A percentile compares a stretch with the other conserved stretches of the same genome.
phyloP scores from a whole-genome alignment of 2,113 vertebrate species.

The Pachycephala philippinensis region DNA sequence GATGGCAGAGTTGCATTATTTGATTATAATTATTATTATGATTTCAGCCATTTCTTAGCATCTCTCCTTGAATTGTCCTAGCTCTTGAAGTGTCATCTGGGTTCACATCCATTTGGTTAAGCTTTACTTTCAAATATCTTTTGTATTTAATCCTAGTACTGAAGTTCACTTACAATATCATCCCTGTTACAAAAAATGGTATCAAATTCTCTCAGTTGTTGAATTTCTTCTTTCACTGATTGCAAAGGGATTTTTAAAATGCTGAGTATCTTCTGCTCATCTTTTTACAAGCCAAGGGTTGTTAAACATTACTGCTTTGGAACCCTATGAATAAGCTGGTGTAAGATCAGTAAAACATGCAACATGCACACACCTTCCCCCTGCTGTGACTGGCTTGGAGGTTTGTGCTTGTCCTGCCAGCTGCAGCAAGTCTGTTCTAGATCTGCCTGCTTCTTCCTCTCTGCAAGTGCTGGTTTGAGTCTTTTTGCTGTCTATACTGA shows the following conservation, averaged over 20 bases:
- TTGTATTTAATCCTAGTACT: not conserved
- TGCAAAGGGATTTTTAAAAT: not conserved
- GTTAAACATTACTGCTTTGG: not conserved
- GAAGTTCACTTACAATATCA: not conserved
- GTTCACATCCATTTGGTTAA: not conserved
- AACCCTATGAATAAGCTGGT: not conserved
- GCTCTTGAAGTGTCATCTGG: not conserved
- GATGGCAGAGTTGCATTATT: not conserved
- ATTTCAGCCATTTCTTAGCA: not conserved
- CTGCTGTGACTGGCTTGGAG: not conserved
- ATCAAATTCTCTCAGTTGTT: not conserved
- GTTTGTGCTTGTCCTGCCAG: not conserved
- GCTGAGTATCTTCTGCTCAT: not conserved
- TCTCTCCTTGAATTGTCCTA: not conserved
- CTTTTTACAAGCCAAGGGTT: not conserved
- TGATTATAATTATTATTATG: not conserved
- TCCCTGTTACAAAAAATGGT: not conserved
- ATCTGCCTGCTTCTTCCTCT: not conserved
- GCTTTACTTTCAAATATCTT: not conserved
- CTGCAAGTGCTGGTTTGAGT: not conserved
- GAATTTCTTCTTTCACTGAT: not conserved
- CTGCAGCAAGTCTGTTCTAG: not conserved
- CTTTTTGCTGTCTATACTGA: rapidly evolving
- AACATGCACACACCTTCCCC: not conserved
- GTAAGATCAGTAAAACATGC: not conserved